phyloP scores from a whole-genome alignment of 2,888 invertebrate species.

The Petrolisthes cinctipes region DNA sequence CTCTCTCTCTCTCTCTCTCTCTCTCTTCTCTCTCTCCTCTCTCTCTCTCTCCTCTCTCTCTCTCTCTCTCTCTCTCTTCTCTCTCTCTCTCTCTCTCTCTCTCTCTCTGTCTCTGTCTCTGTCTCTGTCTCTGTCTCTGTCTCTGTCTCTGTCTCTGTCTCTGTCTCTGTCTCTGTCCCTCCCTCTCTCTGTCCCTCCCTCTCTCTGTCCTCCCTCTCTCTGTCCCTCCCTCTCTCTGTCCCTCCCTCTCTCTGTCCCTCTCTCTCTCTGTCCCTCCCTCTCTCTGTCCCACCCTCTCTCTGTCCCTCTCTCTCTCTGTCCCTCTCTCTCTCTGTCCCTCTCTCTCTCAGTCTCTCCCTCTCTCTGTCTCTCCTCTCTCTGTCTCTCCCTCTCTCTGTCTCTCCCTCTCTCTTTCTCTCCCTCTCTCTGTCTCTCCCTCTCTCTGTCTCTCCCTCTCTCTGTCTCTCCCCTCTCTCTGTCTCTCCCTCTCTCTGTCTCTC shows the following conservation, averaged over 20 bases:
- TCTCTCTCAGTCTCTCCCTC: background rate
- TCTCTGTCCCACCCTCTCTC: too few species aligned
- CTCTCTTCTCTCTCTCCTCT: background rate
- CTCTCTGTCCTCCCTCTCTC: background rate
- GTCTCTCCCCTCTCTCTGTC: background rate
- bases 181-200: background rate
- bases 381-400: background rate
- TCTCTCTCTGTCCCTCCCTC: background rate
- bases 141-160: background rate
- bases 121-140: background rate
- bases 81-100: background rate
- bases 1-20: background rate
- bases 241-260: background rate
- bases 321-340: background rate
- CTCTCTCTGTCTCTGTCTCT: background rate
- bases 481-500: background rate
- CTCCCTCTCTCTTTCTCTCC: background rate
- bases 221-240: constrained; percentile 28
- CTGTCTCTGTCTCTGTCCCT: background rate
- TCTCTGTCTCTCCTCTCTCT: background rate
- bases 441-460: background rate
- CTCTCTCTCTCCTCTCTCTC: background rate
- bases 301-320: too few species aligned
- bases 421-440: background rate
- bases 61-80: background rate